A percentile compares a stretch with the other conserved stretches of the same genome.
Evolutionary conservation across 2,888 invertebrate species (phyloP).

Genomic region (Deilephila porcellus): DNA sequence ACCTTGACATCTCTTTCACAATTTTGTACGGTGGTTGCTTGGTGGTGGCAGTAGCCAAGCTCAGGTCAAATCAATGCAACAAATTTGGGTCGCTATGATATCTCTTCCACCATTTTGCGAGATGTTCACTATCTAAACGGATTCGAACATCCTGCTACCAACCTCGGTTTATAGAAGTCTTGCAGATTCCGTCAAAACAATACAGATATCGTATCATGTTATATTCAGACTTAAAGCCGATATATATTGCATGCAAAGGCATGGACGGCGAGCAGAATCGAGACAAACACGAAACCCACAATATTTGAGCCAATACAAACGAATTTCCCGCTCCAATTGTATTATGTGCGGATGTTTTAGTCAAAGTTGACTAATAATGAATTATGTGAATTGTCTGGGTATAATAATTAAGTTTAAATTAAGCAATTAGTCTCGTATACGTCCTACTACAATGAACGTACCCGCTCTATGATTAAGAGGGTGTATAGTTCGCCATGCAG

Average conservation of each 20-base stretch:
- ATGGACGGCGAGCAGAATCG: background rate
- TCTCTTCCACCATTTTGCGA: too few species aligned
- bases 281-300: constrained; percentile 5
- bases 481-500: too few species aligned
- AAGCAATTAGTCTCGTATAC: background rate
- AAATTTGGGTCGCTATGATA: too few species aligned
- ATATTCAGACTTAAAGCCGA: background rate
- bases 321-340: constrained; percentile 8
- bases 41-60: too few species aligned
- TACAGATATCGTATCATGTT: background rate
- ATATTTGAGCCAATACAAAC: constrained; percentile 11
- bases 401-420: background rate
- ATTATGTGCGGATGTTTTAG: background rate
- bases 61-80: too few species aligned
- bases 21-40: too few species aligned
- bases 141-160: too few species aligned
- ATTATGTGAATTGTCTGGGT: background rate
- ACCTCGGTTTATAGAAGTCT: too few species aligned
- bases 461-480: too few species aligned
- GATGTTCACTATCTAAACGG: too few species aligned
- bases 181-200: background rate
- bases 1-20: too few species aligned
- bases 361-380: background rate
- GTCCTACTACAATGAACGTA: too few species aligned
- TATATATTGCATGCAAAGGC: background rate